Evolutionary conservation across 2,888 invertebrate species (phyloP).

Genomic region (Notocelia uddmanniana): DNA sequence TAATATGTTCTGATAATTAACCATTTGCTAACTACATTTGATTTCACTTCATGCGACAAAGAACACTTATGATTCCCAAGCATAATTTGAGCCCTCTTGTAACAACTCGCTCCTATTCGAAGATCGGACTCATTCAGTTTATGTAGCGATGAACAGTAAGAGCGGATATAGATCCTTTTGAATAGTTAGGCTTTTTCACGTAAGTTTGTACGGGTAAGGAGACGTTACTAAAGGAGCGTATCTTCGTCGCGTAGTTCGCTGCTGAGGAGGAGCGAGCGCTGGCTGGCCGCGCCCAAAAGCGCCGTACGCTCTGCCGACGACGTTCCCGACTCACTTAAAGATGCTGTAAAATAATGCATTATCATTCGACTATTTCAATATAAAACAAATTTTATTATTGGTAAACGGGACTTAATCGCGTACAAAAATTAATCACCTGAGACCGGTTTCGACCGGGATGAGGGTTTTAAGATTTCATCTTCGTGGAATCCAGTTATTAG

Average conservation of each 20-base stretch:
- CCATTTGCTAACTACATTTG: background rate
- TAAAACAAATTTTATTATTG: too few species aligned
- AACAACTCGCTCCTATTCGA: background rate
- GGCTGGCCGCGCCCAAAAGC: slow-evolving; percentile 89
- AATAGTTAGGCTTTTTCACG: background rate
- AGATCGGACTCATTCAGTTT: background rate
- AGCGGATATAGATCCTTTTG: background rate
- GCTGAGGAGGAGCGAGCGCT: slow-evolving; percentile 91
- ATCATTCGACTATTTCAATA: background rate
- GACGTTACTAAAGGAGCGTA: slow-evolving; percentile 89
- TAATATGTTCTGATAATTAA: background rate
- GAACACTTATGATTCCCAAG: background rate
- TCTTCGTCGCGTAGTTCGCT: slow-evolving; percentile 95
- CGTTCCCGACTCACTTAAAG: slow-evolving; percentile 87
- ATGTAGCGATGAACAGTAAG: background rate
- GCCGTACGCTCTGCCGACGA: slow-evolving; percentile 89
- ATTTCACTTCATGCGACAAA: background rate
- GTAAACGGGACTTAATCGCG: too few species aligned
- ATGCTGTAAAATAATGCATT: slow-evolving; percentile 69
- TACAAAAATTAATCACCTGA: too few species aligned
- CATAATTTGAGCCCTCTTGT: background rate
- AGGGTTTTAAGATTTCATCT: too few species aligned
- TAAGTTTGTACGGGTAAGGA: background rate
- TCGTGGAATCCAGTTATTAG: too few species aligned
- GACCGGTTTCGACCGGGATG: too few species aligned